phyloP scores from a whole-genome alignment of 2,888 invertebrate species.

The Acanthosepion pharaonis region DNA sequence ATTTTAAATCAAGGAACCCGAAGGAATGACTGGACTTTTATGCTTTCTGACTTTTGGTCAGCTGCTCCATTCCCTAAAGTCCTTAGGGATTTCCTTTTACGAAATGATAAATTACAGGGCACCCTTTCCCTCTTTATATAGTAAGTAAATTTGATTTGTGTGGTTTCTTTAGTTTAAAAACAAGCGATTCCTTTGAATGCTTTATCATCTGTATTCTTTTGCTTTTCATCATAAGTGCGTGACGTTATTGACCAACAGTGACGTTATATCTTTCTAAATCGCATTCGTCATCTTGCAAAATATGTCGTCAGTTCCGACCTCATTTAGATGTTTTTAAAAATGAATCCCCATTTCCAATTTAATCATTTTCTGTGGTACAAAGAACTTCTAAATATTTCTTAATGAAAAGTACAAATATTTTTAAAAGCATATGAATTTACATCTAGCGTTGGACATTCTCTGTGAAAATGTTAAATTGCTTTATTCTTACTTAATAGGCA shows the following conservation, averaged over 20 bases:
- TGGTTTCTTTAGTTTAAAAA: background rate
- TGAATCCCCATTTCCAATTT: background rate
- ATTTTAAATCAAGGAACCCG: background rate
- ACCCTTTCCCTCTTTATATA: background rate
- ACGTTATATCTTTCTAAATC: background rate
- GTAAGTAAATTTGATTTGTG: background rate
- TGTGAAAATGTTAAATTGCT: too few species aligned
- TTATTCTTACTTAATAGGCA: too few species aligned
- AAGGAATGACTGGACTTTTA: background rate
- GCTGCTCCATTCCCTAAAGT: background rate
- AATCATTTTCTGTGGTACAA: too few species aligned
- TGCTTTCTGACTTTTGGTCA: background rate
- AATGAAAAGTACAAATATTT: too few species aligned
- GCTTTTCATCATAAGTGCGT: background rate
- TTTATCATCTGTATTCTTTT: background rate
- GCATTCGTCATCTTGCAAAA: background rate
- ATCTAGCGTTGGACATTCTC: too few species aligned
- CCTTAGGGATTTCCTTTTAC: background rate
- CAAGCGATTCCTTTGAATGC: constrained; percentile 21
- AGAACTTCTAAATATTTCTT: too few species aligned
- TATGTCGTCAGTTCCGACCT: too few species aligned
- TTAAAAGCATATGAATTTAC: too few species aligned
- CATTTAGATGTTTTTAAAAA: background rate
- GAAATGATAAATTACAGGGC: background rate
- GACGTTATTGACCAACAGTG: background rate